Conservation (phyloP, 2,888 invertebrate genomes). For the Philopedon plagiatum region DNA sequence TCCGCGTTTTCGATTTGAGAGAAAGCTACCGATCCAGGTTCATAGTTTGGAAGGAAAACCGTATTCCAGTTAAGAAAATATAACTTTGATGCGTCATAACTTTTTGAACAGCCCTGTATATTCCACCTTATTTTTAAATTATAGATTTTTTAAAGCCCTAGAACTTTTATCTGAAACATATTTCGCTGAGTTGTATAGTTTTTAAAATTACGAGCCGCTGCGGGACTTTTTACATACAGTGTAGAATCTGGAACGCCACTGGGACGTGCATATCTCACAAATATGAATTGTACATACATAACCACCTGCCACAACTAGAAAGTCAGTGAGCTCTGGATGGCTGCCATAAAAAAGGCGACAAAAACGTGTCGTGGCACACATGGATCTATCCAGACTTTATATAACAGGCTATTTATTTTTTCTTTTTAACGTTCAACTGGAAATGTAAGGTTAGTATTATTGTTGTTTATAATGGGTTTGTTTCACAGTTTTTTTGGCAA, state of each 20-base stretch:
- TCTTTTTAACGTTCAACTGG: slow-evolving; percentile 21
- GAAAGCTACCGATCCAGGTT: too few species aligned
- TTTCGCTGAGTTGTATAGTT: too few species aligned
- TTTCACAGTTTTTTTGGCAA: too few species aligned
- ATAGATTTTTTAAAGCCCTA: too few species aligned
- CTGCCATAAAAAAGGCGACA: slow-evolving; percentile 40
- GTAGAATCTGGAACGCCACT: slow-evolving; percentile 18
- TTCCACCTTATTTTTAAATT: too few species aligned
- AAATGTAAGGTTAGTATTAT: neutral
- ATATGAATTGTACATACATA: slow-evolving; percentile 22
- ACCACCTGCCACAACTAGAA: slow-evolving; percentile 57
- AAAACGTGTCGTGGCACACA: slow-evolving; percentile 43
- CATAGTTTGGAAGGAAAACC: too few species aligned
- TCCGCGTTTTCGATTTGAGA: too few species aligned
- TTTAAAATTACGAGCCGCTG: neutral
- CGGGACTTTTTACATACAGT: neutral
- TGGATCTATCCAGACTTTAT: slow-evolving; percentile 27
- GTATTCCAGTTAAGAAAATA: too few species aligned
- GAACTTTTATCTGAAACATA: too few species aligned
- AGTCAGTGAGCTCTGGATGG: slow-evolving; percentile 52
- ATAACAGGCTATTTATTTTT: slow-evolving; percentile 51
- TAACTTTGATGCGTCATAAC: too few species aligned
- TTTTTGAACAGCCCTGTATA: too few species aligned
- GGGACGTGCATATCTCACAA: slow-evolving; percentile 19
- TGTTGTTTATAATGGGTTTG: neutral